Base-by-base conservation (phyloP, 1,140 invertebrate genomes). In the Tyrophagus putrescentiae region DNA sequence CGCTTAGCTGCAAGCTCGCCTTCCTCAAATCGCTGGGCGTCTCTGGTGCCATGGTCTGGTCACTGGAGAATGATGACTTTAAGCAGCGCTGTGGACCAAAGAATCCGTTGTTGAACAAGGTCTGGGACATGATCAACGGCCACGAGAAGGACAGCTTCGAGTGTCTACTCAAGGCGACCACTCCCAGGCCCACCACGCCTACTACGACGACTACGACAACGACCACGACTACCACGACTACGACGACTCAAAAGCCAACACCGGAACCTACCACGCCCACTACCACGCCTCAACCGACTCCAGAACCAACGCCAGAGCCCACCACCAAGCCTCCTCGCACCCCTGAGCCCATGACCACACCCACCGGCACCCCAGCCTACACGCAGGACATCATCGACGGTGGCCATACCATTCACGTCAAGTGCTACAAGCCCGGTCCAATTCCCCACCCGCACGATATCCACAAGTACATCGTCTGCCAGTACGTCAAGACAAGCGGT, bases 1-100 rank as follows among this genome's bases (percentile, higher is more conserved):
- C 80, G 31, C 73, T 86, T 27, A 73, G 76, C 59, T 75, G 77
- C 62, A 88, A 48, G 66, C 64, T 66, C 16, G 48, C 68, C 9
- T 72, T 66, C 54, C 62, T 70, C 6, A 65, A 66, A 36, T 39
- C 64, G 29, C 56, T 66, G 13, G 62, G 66, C 5, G 60, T 73
- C 13, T 70, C 67, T 5, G 72, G 72, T 2, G 77, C 80, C 76
- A 75, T 72, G 71, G 68, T 73, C 1, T 72, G 72, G 72, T 65
- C 66, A 31, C 54, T 72, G 7, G 68, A 69, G 42, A 61, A 72
- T 29, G 71, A 72, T 63, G 71, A 73, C 60, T 72, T 70, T 58
- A 60, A 63, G 28, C 64, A 64, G 1, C 50, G 70, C 48, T 65
- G 66, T 48, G 23, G 67, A 27, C 54, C 34, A 4, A 59, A 52